Percentiles rank a stretch among this genome's conserved stretches.
Conservation (phyloP, 2,888 invertebrate genomes). For the Carabus problematicus region DNA sequence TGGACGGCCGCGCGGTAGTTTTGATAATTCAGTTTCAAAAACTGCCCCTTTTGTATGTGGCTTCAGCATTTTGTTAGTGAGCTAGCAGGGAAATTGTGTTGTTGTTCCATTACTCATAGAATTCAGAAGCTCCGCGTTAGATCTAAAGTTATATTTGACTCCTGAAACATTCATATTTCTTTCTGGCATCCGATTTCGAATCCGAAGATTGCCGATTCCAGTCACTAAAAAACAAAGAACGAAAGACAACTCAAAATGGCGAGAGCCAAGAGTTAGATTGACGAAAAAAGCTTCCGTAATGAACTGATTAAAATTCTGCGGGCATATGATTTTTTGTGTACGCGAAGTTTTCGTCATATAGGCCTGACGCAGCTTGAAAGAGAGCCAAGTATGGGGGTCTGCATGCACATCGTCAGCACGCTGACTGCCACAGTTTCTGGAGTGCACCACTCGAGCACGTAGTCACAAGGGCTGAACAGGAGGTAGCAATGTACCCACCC, state of each 20-base stretch:
- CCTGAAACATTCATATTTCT: no score
- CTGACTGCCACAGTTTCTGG: constrained; percentile 11
- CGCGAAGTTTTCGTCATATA: constrained; percentile 11
- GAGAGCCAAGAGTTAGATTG: not conserved
- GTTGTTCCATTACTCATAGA: no score
- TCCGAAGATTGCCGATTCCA: no score
- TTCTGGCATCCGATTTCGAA: no score
- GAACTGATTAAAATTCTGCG: constrained; percentile 40
- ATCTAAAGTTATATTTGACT: no score
- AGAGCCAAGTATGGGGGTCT: not conserved
- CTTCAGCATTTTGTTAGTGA: no score
- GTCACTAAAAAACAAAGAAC: no score
- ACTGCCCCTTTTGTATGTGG: constrained; percentile 5
- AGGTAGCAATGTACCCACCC: not conserved
- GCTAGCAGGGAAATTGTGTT: no score
- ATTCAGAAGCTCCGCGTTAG: no score
- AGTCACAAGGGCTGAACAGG: no score
- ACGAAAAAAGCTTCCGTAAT: constrained; percentile 12
- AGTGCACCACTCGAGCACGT: constrained; percentile 13
- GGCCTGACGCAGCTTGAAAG: constrained; percentile 2
- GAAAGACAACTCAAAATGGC: no score
- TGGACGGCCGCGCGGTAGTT: constrained; percentile 11
- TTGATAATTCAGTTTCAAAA: constrained; percentile 33
- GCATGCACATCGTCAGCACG: constrained; percentile 1
- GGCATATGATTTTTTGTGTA: constrained; percentile 1